Evolutionary conservation across 2,888 invertebrate species (phyloP).

Genomic region (Podabrus alpinus): DNA sequence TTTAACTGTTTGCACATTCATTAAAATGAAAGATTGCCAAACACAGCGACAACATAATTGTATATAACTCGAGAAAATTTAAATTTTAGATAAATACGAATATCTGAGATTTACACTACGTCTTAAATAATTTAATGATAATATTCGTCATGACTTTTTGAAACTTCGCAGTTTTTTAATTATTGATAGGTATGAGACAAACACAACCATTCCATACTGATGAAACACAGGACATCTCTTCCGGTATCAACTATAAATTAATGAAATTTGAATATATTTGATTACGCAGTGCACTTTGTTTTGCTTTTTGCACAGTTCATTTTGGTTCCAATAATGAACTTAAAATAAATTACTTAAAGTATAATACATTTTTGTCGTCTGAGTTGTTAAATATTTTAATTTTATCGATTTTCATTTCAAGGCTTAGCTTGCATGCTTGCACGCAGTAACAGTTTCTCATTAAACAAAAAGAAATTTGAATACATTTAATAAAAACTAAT

Average conservation of each 20-base stretch:
- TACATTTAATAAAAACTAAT: neutral
- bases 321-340: no score
- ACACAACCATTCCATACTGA: no score
- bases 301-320: no score
- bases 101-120: neutral
- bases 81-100: neutral
- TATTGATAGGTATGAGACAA: no score
- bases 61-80: neutral
- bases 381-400: neutral
- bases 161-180: no score
- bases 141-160: no score
- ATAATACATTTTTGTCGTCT: no score
- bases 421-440: neutral
- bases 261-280: neutral
- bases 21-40: neutral
- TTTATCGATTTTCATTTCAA: neutral
- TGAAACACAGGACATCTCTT: neutral
- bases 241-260: no score
- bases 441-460: neutral
- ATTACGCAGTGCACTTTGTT: no score
- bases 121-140: neutral
- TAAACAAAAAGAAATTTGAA: neutral
- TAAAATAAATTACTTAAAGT: no score
- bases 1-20: neutral
- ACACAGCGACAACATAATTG: neutral